Evolutionary conservation across 2,888 invertebrate species (phyloP).

Genomic region (Trachelus troglodyta): DNA sequence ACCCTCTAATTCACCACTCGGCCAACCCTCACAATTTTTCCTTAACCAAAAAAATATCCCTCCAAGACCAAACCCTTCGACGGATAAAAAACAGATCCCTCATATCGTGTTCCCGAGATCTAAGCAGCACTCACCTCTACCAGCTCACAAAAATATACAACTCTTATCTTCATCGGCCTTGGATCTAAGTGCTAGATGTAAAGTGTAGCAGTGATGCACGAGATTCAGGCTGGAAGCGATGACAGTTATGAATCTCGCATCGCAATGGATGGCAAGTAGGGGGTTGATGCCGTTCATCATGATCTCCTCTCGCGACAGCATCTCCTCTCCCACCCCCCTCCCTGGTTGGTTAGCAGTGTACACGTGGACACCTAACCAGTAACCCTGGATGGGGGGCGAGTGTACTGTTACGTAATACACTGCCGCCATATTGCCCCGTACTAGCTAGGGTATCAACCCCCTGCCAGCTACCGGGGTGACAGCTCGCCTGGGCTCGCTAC

Average conservation of each 20-base stretch:
- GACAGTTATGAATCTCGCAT: conserved; percentile 62
- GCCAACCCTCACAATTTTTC: not conserved
- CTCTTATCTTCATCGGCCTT: not conserved
- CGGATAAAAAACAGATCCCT: not conserved
- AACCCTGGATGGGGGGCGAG: conserved; percentile 43
- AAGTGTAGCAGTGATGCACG: not conserved
- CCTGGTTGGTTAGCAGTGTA: conserved; percentile 33
- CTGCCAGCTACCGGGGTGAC: conserved; percentile 36
- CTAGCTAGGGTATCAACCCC: conserved; percentile 43
- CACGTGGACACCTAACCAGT: conserved; percentile 41
- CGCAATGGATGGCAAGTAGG: conserved; percentile 50
- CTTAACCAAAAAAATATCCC: not conserved
- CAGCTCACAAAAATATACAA: not conserved
- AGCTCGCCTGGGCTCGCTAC: conserved; percentile 34
- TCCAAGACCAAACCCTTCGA: not conserved
- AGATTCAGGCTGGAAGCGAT: conserved; percentile 59
- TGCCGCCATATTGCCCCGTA: conserved; percentile 47
- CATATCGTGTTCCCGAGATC: not conserved
- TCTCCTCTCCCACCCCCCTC: conserved; percentile 13
- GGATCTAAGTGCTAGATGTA: not conserved
- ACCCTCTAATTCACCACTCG: not conserved
- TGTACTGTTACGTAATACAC: conserved; percentile 56
- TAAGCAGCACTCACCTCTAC: not conserved
- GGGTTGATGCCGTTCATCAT: conserved; percentile 56
- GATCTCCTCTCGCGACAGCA: conserved; percentile 16